These are phyloP conservation scores for Oryctolagus cuniculus DNA, from an alignment of 2,113 vertebrate species.

Conservation along the genomic window mOryCun1.1 NC_091438.1:89811001-89811500, in stretches of 20 bases:
- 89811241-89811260: slow-evolving; percentile 73
- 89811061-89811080: slow-evolving; percentile 24
- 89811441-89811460: slow-evolving; percentile 70
- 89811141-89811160: slow-evolving; percentile 60
- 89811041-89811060: slow-evolving; percentile 50
- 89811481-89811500: background rate
- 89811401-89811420: slow-evolving; percentile 78
- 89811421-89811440: slow-evolving; percentile 50
- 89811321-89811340: slow-evolving; percentile 74
- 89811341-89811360: slow-evolving; percentile 73
- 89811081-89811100: background rate
- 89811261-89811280: slow-evolving; percentile 70
- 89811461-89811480: slow-evolving; percentile 63
- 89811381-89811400: slow-evolving; percentile 70
- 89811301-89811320: slow-evolving; percentile 76
- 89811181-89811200: slow-evolving; percentile 72
- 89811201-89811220: slow-evolving; percentile 78
- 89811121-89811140: slow-evolving; percentile 58
- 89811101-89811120: slow-evolving; percentile 33
- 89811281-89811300: slow-evolving; percentile 81
- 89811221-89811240: slow-evolving; percentile 80
- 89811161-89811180: slow-evolving; percentile 54
- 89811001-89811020: background rate
- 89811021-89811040: slow-evolving; percentile 31
- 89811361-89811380: slow-evolving; percentile 69